Base-by-base conservation (phyloP, 2,888 invertebrate genomes). In the Trichopria drosophilae region DNA sequence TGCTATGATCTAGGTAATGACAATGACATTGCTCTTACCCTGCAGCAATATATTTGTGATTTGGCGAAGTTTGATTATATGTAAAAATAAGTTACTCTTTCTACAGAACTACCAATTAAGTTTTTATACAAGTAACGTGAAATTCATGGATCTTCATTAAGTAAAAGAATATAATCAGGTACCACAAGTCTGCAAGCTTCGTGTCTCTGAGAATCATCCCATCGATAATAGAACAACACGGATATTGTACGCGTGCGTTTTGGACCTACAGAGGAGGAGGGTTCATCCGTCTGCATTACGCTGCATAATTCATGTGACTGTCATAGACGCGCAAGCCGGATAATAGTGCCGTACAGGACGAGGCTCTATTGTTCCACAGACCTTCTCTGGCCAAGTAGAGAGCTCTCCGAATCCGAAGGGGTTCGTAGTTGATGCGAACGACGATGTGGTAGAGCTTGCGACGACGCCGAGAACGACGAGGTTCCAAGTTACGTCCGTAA, bases 281-380 rank as follows among this genome's bases (percentile, higher is more conserved):
- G 61, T 64, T 67, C 71, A 72, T 73, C 68, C 71, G 69, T 70
- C 68, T 71, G 69, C 68, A 68, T 69, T 71, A 67, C 67, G 67
- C 71, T 73, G 72, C 71, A 73, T 73, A 72, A 73, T 73, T 72
- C 71, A 73, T 72, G 62, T 66, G 62, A 59, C 65, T 71, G 71
- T 72, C 72, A 72, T 69, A 69, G 71, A 65, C 68, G 72, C 71
- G 71, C 68, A 66, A 72, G 69, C 67, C 66, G 67, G 69, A 72
- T 72, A 72, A 72, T 72, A 66, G 71, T 61, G 56, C 62, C 63
- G 66, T 62, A 63, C 68, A 62, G 65, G 61, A 58, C 59, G 58
- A 59, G 59, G 58, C 60, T 59, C 65, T 61, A 72, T 72, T 71
- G 71, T 72, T 62, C 67, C 58, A 59, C 47, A 55, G 55, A 53